Percentiles rank a stretch among this genome's conserved stretches.
These are phyloP conservation scores for Malacoctenus gilli DNA, from an alignment of 2,797 vertebrate genomes.

Conservation along the genomic window DNA sequence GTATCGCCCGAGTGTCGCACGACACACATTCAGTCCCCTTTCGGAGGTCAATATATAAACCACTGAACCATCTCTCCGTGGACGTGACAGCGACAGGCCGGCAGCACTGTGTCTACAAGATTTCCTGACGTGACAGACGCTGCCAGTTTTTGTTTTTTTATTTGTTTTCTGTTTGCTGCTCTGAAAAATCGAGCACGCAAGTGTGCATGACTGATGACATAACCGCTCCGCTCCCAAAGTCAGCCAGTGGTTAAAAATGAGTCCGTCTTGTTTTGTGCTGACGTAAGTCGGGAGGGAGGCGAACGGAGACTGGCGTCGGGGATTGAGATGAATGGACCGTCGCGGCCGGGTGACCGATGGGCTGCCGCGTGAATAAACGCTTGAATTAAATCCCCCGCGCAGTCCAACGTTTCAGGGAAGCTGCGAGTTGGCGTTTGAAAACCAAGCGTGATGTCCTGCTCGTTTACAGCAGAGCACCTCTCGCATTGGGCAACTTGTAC, in stretches of 20 bases:
- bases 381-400: no score
- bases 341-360: conserved; percentile 25
- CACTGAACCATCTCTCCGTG: conserved; percentile 6
- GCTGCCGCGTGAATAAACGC: not conserved
- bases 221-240: conserved; percentile 11
- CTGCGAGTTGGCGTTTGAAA: no score
- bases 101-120: conserved; percentile 3
- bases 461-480: no score
- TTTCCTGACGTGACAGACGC: conserved; percentile 11
- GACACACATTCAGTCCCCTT: not conserved
- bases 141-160: not conserved
- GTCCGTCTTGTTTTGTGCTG: conserved; percentile 22
- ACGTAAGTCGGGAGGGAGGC: conserved; percentile 15
- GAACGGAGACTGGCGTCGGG: not conserved
- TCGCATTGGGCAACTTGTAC: no score
- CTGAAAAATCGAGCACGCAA: not conserved
- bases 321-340: conserved; percentile 17
- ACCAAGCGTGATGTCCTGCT: no score
- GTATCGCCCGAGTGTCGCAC: conserved; percentile 5
- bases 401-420: no score
- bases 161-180: conserved; percentile 3
- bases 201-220: conserved; percentile 14
- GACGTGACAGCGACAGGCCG: conserved; percentile 8
- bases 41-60: not conserved
- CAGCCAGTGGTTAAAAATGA: conserved; percentile 13